Evolutionary conservation across 2,888 invertebrate genomes (phyloP), one percentile per base, ranked within the genome.

Genomic region (Chalcis sispes): DNA sequence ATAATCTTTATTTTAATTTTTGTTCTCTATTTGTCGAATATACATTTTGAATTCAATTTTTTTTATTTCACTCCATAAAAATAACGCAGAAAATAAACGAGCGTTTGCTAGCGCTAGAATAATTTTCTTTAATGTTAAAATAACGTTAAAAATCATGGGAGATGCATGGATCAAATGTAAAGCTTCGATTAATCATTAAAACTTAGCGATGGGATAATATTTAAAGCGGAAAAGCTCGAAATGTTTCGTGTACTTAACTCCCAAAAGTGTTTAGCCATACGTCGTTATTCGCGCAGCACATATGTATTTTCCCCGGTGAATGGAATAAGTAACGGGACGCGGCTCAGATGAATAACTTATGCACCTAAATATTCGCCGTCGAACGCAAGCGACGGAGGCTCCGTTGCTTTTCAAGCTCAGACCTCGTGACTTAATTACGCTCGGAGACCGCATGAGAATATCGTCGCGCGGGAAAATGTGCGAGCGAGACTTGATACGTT

Each of bases 311-410:
- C 20, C 48, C 5, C 23, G 23, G 40, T 58, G 58, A 70, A 64
- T 58, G 75, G 64, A 70, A 70, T 64, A 75, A 70, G 64, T 74
- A 74, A 62, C 62, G 32, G 25, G 13, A n/a, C 72, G 40, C 20
- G 32, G 42, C 69, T 70, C 36, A 20, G 62, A 70, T 59, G 50
- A 75, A 75, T 70, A 59, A 65, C 50, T 52, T n/a, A 29, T 29
- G 36, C 36, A 23, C 23, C 25, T 54, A 56, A 69, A 62, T 69
- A 32, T 64, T 29, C 32, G 64, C 64, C 3, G 27, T 4, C 29
- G 20, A 13, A n/a, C n/a, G n/a, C n/a, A n/a, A n/a, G n/a, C n/a
- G n/a, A n/a, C n/a, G n/a, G n/a, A n/a, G n/a, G n/a, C n/a, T n/a
- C n/a, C n/a, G n/a, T 64, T 29, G 56, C n/a, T 56, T 20, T 29